Evolutionary conservation across 2,888 invertebrate genomes (phyloP).

Genomic region (Sarcophaga rosellei): DNA sequence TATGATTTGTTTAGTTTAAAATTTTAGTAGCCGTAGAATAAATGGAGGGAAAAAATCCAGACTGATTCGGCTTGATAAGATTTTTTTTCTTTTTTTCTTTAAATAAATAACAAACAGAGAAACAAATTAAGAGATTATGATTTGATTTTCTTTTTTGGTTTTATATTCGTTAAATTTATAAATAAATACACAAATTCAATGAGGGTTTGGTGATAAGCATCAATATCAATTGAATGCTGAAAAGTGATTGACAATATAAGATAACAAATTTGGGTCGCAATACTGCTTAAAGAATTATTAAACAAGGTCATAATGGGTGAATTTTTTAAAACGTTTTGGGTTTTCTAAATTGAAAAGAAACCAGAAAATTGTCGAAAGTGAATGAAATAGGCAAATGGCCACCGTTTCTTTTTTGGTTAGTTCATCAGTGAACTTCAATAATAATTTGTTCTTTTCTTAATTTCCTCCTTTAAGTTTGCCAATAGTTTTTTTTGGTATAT

Average conservation of each 20-base stretch:
- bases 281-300: no score
- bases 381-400: not conserved
- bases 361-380: not conserved
- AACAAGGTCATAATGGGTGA: no score
- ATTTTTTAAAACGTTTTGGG: no score
- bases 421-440: no score
- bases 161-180: not conserved
- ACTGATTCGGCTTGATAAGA: not conserved
- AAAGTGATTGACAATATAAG: no score
- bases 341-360: not conserved
- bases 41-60: not conserved
- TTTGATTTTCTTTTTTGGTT: not conserved
- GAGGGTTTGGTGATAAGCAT: no score
- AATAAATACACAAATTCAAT: not conserved
- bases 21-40: not conserved
- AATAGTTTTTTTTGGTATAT: no score
- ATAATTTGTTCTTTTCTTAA: no score
- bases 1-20: slow-evolving; percentile 17
- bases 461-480: no score
- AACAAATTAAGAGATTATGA: not conserved
- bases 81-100: not conserved
- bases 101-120: not conserved
- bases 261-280: no score
- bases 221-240: no score
- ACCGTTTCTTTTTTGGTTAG: no score